Base-by-base conservation (phyloP, 2,113 vertebrate species). In the Scomber scombrus region DNA sequence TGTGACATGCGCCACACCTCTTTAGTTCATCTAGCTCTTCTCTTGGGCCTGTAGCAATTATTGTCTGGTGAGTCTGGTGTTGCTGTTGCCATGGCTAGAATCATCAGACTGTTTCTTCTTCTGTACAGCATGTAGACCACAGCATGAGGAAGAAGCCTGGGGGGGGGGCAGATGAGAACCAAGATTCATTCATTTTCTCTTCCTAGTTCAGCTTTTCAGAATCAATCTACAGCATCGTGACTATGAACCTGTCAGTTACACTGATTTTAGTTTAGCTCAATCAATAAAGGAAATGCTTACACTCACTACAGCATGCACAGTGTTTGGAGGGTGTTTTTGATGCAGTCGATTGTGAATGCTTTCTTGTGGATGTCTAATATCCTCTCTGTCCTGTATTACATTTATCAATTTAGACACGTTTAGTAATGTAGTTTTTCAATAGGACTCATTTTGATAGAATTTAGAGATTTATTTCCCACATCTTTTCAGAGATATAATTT, bases 131-230 rank as follows among this genome's bases (percentile, higher is more conserved):
- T 21, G 47, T 13, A 93, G 90, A 93, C 94, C 95, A 91, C 75
- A 96, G 74, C 93, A 95, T 93, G 60, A 96, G 77, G 63, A 95
- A 80, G 82, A 96, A 94, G 0, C 95, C 95, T 96, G 31, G 31
- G 31, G 31, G n/a, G n/a, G 23, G 23, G 23, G 3, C 23, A 85
- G 40, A 63, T 0, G 12, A 68, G 16, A 71, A 72, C 26, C 56
- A 70, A 18, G 26, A n/a, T n/a, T 50, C 0, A 3, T 45, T 45
- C n/a, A 8, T 15, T 45, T 16, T 50, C 19, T 51, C 6, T 7
- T 12, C 5, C 12, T 21, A 4, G 2, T 46, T 19, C 9, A 2
- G 14, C 9, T 61, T 26, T 61, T 46, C 21, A 16, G 19, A 11
- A 68, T 68, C 29, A 47, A 52, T 54, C 34, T 34, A 34, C 31